These are phyloP conservation scores for Psammodynastes pulverulentus DNA, from an alignment of 2,113 vertebrate genomes.

Conservation along the genomic window DNA sequence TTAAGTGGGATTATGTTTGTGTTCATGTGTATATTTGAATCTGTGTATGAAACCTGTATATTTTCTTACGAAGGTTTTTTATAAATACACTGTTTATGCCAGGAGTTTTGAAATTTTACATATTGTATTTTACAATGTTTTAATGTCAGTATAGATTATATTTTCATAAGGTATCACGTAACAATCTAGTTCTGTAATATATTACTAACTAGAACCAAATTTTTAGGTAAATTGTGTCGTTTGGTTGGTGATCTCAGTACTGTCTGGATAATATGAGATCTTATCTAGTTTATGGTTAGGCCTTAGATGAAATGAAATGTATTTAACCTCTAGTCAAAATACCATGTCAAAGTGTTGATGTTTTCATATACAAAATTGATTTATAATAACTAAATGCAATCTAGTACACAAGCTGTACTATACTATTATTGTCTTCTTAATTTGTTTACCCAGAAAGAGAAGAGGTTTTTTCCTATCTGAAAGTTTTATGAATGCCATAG, in stretches of 20 bases:
- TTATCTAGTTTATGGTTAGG: conserved; percentile 17
- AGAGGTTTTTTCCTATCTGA: conserved; percentile 10
- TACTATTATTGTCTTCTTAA: conserved; percentile 5
- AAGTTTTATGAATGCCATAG: conserved; percentile 23
- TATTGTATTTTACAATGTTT: not conserved
- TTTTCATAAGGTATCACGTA: not conserved
- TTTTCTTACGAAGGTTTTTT: conserved; percentile 44
- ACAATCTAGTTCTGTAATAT: not conserved
- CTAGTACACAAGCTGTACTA: conserved; percentile 15
- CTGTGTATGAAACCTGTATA: not conserved
- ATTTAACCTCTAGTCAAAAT: conserved; percentile 22
- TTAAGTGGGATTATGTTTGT: not conserved
- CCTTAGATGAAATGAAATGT: conserved; percentile 3
- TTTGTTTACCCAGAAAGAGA: conserved; percentile 5
- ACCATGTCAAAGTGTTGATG: not conserved
- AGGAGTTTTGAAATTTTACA: not conserved
- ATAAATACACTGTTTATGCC: not conserved
- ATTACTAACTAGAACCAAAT: not conserved
- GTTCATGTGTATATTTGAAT: not conserved
- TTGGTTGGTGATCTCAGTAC: not conserved
- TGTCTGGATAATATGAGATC: conserved; percentile 22
- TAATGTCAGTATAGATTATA: not conserved
- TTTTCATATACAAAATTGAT: conserved; percentile 29
- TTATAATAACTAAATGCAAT: conserved; percentile 23
- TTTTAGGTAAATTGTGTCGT: not conserved